Evolutionary conservation across 2,888 invertebrate species (phyloP), one percentile per base, ranked within the genome.

Genomic region (Ischnus inquisitorius): DNA sequence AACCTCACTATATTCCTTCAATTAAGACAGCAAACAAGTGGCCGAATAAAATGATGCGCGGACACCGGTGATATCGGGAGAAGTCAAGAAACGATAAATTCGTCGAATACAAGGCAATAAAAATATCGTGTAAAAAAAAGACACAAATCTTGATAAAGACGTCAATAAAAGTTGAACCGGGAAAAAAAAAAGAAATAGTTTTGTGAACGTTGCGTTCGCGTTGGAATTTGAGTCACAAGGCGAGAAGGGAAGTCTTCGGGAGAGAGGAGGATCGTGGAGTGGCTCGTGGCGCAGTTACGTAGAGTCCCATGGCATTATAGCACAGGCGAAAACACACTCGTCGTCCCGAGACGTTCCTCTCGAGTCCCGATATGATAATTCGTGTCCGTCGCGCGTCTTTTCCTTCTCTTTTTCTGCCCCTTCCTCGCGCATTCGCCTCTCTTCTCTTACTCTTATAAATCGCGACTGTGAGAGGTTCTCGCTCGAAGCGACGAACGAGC

Each of bases 301-400:
- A 39, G 60, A 6, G 28, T 28, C 46, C 14, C 43, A 43, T 54
- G 43, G 60, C 46, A 46, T 60, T 69, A 77, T 64, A 68, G 60
- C 34, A 60, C 68, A 19, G 14, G 68, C 64, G 46, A 43, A 77
- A 46, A 76, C 41, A 68, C 34, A 51, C 78, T 48, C 60, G 46
- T 10, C 46, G 34, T 12, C 14, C 41, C 48, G 46, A 41, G 46
- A 62, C 41, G 19, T 34, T 41, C 69, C 19, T 54, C 51, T 62
- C 67, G 71, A 65, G 76, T 65, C 76, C 76, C 48, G 79, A 77
- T 77, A 84, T 81, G 83, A 80, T 84, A 84, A 84, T 80, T 78
- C 78, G 78, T 79, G 22, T 28, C 34, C 34, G 34, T 8, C 34
- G 54, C 75, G 77, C 68, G 78, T 54, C 67, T 78, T 76, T 54